Base-by-base conservation (phyloP, 2,113 vertebrate genomes). In the Callospermophilus lateralis region DNA sequence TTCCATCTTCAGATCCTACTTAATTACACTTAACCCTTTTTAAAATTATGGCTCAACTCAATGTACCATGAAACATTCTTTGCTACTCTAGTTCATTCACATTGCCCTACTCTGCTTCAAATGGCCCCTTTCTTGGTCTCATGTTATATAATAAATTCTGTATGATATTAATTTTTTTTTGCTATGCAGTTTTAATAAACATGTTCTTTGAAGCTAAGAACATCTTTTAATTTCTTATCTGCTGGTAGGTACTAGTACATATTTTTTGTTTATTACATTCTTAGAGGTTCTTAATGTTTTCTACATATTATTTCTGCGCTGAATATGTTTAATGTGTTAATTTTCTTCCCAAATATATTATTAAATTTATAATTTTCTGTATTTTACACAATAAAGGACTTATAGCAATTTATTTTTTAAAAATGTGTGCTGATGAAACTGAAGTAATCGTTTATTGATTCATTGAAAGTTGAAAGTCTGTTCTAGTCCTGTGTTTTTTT, bases 91-190 rank as follows among this genome's bases (percentile, higher is more conserved):
- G 73, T 91, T 28, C n/a, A n/a, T n/a, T n/a, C 68, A 85, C 0
- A 12, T 74, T 90, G 72, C 24, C 51, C 16, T 79, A 48, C 17
- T 55, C 1, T 88, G 42, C 61, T 91, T 28, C 68, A 85, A 0
- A 12, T 74, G 88, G 72, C 24, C 51, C 73, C 87, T 86, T 89
- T 89, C 83, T 88, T 94, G 30, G 79, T 9, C 28, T 94, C 24
- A 55, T 67, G 51, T 42, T 96, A 20, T 77, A 28, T 90, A 58
- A 51, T 84, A 42, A 90, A 32, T 77, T 93, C 78, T 89, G 55
- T 94, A 91, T 81, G 89, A 12, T 94, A 32, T 89, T 93, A 81
- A 37, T 74, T 80, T 96, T n/a, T n/a, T 95, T 95, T 48, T 79
- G 67, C 11, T 77, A 0, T 96, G 68, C 12, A 61, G 3, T 90